A percentile compares a stretch with the other conserved stretches of the same genome.
phyloP scores from a whole-genome alignment of 2,888 invertebrate species.

The Drosophila dives region DNA sequence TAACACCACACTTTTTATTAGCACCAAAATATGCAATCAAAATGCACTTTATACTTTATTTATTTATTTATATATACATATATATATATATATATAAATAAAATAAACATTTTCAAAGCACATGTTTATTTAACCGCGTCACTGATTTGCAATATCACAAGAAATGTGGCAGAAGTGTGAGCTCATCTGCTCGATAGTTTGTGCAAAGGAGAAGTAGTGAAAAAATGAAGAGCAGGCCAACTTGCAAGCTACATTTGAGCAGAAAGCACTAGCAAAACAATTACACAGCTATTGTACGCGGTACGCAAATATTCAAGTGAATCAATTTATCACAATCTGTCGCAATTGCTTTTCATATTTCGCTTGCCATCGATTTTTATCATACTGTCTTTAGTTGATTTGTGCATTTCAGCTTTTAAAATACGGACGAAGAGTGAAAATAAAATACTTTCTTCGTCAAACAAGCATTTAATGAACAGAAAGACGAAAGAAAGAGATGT shows the following conservation, averaged over 20 bases:
- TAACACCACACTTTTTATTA: not conserved
- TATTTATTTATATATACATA: not conserved
- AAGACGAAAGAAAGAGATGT: not conserved
- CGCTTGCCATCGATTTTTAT: not conserved
- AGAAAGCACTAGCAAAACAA: not conserved
- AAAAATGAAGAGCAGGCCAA: not conserved
- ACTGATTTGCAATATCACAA: not conserved
- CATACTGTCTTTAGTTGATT: not conserved
- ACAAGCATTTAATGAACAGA: not conserved
- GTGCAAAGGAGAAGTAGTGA: not conserved
- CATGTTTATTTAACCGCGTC: not conserved
- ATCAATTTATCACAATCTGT: not conserved
- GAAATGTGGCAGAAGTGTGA: not conserved
- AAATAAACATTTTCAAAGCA: slow-evolving; percentile 1
- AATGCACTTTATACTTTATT: not conserved
- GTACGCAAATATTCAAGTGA: not conserved
- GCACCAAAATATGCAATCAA: not conserved
- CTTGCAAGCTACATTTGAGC: not conserved
- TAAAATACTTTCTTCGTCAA: not conserved
- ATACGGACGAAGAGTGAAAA: not conserved
- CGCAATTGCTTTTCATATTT: not conserved
- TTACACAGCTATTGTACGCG: not conserved
- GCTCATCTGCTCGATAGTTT: not conserved
- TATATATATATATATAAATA: not conserved
- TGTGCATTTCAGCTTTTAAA: not conserved